phyloP scores from a whole-genome alignment of 2,113 vertebrate species.

The Gnathonemus echidnorhynchus region DNA sequence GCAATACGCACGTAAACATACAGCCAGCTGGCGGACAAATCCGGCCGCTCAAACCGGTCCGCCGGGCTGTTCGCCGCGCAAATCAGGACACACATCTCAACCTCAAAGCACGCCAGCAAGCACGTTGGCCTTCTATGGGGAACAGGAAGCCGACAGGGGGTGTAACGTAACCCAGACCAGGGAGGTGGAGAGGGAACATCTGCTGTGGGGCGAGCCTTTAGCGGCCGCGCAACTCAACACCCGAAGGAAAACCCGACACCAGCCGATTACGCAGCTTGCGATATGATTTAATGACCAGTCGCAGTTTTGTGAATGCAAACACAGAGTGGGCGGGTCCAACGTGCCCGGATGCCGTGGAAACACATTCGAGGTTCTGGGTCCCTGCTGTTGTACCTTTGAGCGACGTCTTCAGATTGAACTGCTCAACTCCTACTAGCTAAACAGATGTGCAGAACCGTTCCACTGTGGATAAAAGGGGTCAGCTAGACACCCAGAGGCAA shows the following conservation, averaged over 20 bases:
- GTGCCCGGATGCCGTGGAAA: neutral
- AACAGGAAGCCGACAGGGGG: slow-evolving; percentile 50
- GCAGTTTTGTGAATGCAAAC: slow-evolving; percentile 7
- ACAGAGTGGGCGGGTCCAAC: neutral
- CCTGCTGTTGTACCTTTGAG: neutral
- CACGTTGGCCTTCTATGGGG: slow-evolving; percentile 21
- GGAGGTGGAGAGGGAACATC: neutral
- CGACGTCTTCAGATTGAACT: neutral
- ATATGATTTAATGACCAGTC: slow-evolving; percentile 20
- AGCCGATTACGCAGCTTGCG: neutral
- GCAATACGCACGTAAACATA: slow-evolving; percentile 64
- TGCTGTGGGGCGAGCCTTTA: neutral
- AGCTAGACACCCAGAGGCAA: neutral
- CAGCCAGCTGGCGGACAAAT: slow-evolving; percentile 62
- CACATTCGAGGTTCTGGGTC: neutral
- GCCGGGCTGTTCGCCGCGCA: slow-evolving; percentile 46
- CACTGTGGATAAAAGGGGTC: neutral
- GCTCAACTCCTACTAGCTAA: neutral
- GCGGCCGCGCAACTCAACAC: neutral
- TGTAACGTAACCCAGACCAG: slow-evolving; percentile 35
- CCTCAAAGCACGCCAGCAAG: neutral
- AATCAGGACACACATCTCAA: slow-evolving; percentile 57
- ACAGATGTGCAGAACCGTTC: neutral
- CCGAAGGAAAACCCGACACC: neutral
- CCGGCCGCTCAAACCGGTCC: slow-evolving; percentile 62